Evolutionary conservation across 2,797 vertebrate genomes (phyloP).

Genomic region (Mormyrus proboscirostris): DNA sequence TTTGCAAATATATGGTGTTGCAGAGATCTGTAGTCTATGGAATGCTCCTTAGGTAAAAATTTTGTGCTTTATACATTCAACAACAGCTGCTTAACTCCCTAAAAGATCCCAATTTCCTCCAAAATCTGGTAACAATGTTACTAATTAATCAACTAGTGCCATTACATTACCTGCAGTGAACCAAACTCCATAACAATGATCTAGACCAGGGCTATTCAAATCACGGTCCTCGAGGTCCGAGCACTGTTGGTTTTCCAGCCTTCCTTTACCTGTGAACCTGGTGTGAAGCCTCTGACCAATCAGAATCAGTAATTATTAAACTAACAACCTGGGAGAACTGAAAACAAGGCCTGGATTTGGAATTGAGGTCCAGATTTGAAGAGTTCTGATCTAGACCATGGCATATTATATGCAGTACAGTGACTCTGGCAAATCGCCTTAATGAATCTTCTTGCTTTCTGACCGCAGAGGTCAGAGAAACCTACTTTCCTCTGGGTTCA

Average conservation of each 20-base stretch:
- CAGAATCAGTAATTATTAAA: no score
- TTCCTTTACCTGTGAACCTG: no score
- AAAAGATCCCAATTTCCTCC: background rate
- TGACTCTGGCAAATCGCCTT: background rate
- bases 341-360: no score
- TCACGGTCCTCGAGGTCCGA: no score
- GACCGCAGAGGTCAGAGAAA: background rate
- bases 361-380: no score
- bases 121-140: background rate
- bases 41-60: background rate
- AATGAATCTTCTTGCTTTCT: background rate
- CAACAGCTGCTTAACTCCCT: background rate
- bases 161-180: background rate
- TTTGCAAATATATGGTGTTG: background rate
- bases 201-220: background rate
- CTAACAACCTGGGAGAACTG: no score
- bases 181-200: background rate
- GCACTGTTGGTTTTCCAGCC: no score
- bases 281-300: no score
- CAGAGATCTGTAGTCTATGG: background rate
- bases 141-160: background rate
- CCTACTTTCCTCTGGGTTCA: background rate
- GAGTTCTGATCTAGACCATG: background rate
- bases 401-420: background rate
- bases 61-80: background rate